Evolutionary conservation across 2,888 invertebrate genomes (phyloP), one percentile per base, ranked within the genome.

Genomic region (Smittia sp.): DNA sequence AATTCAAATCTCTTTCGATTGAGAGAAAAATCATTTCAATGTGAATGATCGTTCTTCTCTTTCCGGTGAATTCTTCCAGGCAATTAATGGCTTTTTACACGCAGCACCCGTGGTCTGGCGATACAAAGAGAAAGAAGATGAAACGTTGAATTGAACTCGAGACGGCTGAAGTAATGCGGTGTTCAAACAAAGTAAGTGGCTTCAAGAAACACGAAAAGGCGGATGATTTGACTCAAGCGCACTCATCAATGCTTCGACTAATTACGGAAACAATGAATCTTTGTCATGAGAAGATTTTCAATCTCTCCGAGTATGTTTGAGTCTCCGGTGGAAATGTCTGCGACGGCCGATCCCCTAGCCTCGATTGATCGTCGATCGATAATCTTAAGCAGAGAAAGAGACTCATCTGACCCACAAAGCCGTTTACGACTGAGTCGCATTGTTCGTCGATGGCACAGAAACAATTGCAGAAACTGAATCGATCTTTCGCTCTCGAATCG

Each of bases 341-440:
- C n/a, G n/a, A n/a, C n/a, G n/a, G n/a, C n/a, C n/a, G n/a, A n/a
- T n/a, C n/a, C n/a, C n/a, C n/a, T n/a, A n/a, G n/a, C 46, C n/a
- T 46, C 32, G 46, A 46, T 46, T 46, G 46, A 46, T 32, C n/a
- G 46, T n/a, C 39, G 13, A 39, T 13, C n/a, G 46, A n/a, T 46
- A 46, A 46, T 15, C 46, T 15, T 11, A 46, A 46, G 4, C 11
- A 6, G 13, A 46, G 11, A 46, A 58, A 22, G 18, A 46, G n/a
- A 46, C 2, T 46, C 46, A n/a, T n/a, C 18, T 58, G 58, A 58
- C 58, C 58, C 58, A 58, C 6, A 58, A 58, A 58, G 58, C 22
- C 18, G 13, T 11, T 46, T 58, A 2, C 58, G 46, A 13, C 46
- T 46, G 46, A n/a, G n/a, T n/a, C 46, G 2, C 46, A 46, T 46